Evolutionary conservation across 2,113 vertebrate species (phyloP), one percentile per base, ranked within the genome.

Genomic region (Uria aalge): DNA sequence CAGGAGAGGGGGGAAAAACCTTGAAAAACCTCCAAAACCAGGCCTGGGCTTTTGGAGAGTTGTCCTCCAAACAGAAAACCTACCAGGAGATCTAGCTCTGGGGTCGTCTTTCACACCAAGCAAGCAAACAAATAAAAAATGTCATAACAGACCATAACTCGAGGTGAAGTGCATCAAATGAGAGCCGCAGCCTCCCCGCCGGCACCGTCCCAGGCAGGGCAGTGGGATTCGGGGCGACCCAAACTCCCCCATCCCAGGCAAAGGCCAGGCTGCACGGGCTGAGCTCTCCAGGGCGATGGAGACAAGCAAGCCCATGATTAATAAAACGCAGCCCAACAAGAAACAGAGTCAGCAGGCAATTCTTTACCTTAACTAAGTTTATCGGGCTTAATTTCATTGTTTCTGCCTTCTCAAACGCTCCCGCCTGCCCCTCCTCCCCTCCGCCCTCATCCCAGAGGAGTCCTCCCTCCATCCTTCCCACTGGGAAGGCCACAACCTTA

Each of bases 151-250:
- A 43, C 27, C 4, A 0, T 19, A 60, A 32, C 12, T 67, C 20
- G 12, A 5, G 38, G 38, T 43, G 13, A 62, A 75, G n/a, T 4
- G n/a, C 36, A 27, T 23, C 47, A 12, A 43, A 38, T 11, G 18
- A 19, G 9, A 20, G 27, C 9, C 48, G 41, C 72, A 32, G 50
- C 11, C 30, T 12, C 14, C 72, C 41, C 2, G 0, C 48, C 1
- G 0, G 19, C 40, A 17, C n/a, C 22, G 7, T 34, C 45, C 67
- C 45, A 14, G 40, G 12, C 21, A 72, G 43, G 41, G 32, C 36
- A 22, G 4, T 1, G 8, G 19, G 30, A 22, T 52, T 9, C 3
- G 15, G 38, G 74, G 19, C 11, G 57, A 72, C 34, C 27, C 23
- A 13, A 52, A 40, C 38, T 6, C 24, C 36, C 5, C 12, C 22